Percentiles rank a stretch among this genome's conserved stretches.
Evolutionary conservation across 2,113 vertebrate species (phyloP).

Genomic region (Thymallus thymallus): DNA sequence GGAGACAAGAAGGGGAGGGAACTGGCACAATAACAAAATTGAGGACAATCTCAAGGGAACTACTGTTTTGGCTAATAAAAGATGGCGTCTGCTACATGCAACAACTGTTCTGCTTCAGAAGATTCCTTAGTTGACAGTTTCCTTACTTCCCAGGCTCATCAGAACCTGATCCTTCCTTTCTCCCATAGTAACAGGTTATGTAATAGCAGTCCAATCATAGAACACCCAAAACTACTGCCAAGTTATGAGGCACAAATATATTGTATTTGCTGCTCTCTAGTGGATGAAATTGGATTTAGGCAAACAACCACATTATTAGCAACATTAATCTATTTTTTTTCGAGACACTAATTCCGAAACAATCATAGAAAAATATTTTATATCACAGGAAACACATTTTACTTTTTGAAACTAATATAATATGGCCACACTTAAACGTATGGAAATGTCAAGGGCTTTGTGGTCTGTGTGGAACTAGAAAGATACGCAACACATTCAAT

Average conservation of each 20-base stretch:
- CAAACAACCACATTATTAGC: not conserved
- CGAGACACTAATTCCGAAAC: not conserved
- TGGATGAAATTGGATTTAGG: conserved; percentile 7
- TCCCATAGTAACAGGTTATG: too few relatives aligned
- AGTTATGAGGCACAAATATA: not conserved
- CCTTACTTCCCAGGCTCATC: not conserved
- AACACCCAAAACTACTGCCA: not conserved
- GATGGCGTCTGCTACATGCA: too few relatives aligned
- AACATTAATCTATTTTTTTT: not conserved
- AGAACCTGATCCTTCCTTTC: not conserved
- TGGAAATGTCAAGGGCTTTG: not conserved
- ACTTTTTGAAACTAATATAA: not conserved
- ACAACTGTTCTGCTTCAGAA: too few relatives aligned
- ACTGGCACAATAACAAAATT: too few relatives aligned
- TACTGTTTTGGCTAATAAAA: too few relatives aligned
- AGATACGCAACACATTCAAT: too few relatives aligned
- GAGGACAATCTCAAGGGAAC: too few relatives aligned
- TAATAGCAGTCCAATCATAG: too few relatives aligned
- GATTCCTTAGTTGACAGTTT: too few relatives aligned
- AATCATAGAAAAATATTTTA: not conserved
- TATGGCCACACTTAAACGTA: too few relatives aligned
- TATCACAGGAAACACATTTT: not conserved
- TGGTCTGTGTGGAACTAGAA: too few relatives aligned
- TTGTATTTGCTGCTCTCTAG: conserved; percentile 34
- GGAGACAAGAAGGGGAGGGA: too few relatives aligned